Conservation (phyloP, 2,888 invertebrate species). For the Melieria crassipennis region DNA sequence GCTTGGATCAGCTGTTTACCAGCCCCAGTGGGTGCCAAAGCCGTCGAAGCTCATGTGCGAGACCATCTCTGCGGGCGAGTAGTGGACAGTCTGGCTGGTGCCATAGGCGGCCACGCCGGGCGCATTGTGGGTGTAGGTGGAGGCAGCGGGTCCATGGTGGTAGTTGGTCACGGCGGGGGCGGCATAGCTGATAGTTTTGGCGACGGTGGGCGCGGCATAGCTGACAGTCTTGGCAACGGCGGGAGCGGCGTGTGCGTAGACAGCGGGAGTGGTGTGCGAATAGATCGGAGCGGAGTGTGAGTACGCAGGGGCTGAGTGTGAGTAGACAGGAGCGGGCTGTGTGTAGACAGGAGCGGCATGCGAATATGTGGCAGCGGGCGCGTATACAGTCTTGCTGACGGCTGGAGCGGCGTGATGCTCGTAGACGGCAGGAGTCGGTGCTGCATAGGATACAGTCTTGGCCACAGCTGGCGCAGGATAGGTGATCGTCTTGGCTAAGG, state of each 20-base stretch:
- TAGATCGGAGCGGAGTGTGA: slow-evolving; percentile 4
- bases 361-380: background rate
- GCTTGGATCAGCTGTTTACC: slow-evolving; percentile 64
- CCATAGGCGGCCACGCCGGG: slow-evolving; percentile 41
- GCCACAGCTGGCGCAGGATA: slow-evolving; percentile 42
- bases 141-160: slow-evolving; percentile 45
- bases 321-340: too few relatives aligned
- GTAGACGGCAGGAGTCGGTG: slow-evolving; percentile 37
- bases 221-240: slow-evolving; percentile 51
- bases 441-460: slow-evolving; percentile 58
- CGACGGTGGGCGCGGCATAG: slow-evolving; percentile 42
- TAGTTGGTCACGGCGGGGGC: slow-evolving; percentile 49
- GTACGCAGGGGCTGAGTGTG: too few relatives aligned
- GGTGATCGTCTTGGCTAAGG: slow-evolving; percentile 51
- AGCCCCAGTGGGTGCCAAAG: slow-evolving; percentile 72
- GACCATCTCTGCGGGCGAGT: slow-evolving; percentile 69
- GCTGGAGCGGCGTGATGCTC: slow-evolving; percentile 13
- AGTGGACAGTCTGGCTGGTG: slow-evolving; percentile 53
- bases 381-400: slow-evolving; percentile 11
- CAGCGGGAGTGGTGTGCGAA: slow-evolving; percentile 1
- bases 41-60: slow-evolving; percentile 74
- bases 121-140: slow-evolving; percentile 39
- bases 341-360: slow-evolving; percentile 3
- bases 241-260: slow-evolving; percentile 17
- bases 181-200: slow-evolving; percentile 53